Evolutionary conservation across 2,113 vertebrate genomes (phyloP).

Genomic region (Bucco capensis): DNA sequence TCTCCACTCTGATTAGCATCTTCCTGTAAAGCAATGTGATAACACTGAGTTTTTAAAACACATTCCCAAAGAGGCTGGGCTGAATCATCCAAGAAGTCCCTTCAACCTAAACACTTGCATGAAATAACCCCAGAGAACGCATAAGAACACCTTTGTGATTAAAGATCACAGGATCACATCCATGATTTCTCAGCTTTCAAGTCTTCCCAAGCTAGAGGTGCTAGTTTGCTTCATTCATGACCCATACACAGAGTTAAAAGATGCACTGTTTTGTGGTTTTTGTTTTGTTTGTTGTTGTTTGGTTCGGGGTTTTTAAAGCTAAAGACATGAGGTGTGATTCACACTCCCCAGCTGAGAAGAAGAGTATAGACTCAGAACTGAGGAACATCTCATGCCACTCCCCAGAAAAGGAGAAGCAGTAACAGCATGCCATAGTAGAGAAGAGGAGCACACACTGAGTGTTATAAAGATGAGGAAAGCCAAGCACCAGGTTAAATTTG

Average conservation of each 20-base stretch:
- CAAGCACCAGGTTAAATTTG: constrained; percentile 63
- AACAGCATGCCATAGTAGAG: constrained; percentile 35
- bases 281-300: no score
- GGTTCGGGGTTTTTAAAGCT: not conserved
- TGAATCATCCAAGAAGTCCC: not conserved
- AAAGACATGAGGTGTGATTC: not conserved
- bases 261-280: not conserved
- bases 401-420: not conserved
- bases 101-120: not conserved
- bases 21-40: not conserved
- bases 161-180: not conserved
- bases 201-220: not conserved
- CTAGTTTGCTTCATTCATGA: not conserved
- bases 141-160: not conserved
- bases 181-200: not conserved
- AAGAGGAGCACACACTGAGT: not conserved
- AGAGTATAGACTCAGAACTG: not conserved
- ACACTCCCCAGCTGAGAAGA: not conserved
- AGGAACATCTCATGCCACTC: not conserved
- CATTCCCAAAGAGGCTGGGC: not conserved
- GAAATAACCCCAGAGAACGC: not conserved
- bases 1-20: not conserved
- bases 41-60: not conserved
- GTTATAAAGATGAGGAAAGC: constrained; percentile 67
- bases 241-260: not conserved